Percentiles rank a stretch among this genome's conserved stretches.
Conservation (phyloP, 2,797 vertebrate genomes). For the Hybognathus amarus region DNA sequence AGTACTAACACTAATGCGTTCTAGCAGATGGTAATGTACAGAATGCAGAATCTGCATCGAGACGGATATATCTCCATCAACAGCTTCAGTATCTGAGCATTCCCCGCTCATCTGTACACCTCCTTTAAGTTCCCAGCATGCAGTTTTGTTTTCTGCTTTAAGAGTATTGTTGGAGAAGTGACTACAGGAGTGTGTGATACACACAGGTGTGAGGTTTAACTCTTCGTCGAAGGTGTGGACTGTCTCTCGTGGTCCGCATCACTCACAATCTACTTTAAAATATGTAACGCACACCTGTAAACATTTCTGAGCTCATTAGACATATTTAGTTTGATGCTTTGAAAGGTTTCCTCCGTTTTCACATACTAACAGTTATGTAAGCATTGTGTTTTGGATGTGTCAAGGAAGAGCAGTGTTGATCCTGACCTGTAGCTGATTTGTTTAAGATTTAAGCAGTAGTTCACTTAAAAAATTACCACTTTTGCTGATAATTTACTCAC, state of each 20-base stretch:
- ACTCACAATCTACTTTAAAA: not conserved
- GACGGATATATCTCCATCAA: no score
- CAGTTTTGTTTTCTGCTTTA: not conserved
- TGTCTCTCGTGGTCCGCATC: not conserved
- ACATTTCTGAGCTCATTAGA: not conserved
- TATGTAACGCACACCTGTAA: not conserved
- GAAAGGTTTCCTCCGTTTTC: not conserved
- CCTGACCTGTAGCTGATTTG: not conserved
- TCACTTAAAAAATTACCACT: no score
- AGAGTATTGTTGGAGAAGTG: not conserved
- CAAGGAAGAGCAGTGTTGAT: not conserved
- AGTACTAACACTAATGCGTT: not conserved
- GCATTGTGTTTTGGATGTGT: constrained; percentile 9
- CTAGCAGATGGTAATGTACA: not conserved
- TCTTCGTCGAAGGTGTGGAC: constrained; percentile 1
- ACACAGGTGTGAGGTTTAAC: not conserved
- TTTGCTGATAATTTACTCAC: no score
- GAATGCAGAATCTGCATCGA: not conserved
- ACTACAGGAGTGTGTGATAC: not conserved
- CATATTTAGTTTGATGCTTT: not conserved
- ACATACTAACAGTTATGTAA: constrained; percentile 5
- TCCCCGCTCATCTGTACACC: not conserved
- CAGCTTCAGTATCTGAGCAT: not conserved
- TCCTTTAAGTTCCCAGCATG: not conserved
- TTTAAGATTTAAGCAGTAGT: not conserved